Evolutionary conservation across 2,113 vertebrate genomes (phyloP).

Genomic region (Cyprinodon brontotheroides): DNA sequence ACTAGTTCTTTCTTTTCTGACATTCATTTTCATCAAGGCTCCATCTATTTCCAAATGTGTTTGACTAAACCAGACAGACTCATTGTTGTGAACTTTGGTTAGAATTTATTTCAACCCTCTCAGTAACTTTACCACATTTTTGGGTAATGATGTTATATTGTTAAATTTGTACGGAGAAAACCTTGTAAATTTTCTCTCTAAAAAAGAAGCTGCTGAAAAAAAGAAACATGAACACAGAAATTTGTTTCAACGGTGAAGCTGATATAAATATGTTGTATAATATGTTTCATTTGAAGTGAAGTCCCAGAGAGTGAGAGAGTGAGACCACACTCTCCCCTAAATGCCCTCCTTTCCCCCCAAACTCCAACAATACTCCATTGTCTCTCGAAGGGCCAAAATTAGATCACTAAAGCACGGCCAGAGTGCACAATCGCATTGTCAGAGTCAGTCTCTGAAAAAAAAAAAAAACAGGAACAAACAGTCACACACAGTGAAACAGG

Average conservation of each 20-base stretch:
- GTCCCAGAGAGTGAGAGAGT: slow-evolving; percentile 35
- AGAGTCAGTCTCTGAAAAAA: slow-evolving; percentile 55
- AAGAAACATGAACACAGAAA: neutral
- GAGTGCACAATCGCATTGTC: slow-evolving; percentile 59
- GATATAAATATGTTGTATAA: slow-evolving; percentile 15
- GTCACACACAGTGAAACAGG: slow-evolving; percentile 28
- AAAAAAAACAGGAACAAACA: slow-evolving; percentile 68
- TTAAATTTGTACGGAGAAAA: neutral
- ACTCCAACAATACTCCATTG: slow-evolving; percentile 76
- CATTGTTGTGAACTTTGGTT: neutral
- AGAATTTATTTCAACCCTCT: neutral
- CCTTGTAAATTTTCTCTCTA: neutral
- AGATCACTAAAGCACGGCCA: slow-evolving; percentile 69
- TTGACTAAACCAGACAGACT: neutral
- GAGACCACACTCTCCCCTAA: slow-evolving; percentile 40
- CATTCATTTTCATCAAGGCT: too few species aligned
- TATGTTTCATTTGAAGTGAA: slow-evolving; percentile 7
- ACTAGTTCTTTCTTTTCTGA: too few species aligned
- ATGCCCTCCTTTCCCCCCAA: slow-evolving; percentile 16
- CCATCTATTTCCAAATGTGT: too few species aligned
- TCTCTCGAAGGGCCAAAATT: slow-evolving; percentile 65
- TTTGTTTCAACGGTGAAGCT: slow-evolving; percentile 7
- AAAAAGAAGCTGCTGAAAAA: neutral
- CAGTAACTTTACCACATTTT: neutral
- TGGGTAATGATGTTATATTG: neutral